Percentiles rank a stretch among this genome's conserved stretches.
Conservation (phyloP, 2,797 vertebrate species). For the Synaphobranchus kaupii region DNA sequence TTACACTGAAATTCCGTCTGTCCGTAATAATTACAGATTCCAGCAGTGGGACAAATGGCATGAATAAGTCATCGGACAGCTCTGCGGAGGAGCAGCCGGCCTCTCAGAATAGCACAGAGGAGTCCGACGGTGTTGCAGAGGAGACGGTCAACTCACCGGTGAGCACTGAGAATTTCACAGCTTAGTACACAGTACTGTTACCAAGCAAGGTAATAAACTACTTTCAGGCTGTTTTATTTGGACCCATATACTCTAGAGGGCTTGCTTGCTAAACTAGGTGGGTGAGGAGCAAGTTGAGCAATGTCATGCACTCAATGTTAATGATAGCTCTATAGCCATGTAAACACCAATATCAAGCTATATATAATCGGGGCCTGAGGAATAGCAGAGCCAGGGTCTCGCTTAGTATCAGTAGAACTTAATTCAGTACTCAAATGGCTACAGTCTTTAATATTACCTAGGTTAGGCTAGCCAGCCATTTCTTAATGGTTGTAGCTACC, state of each 20-base stretch:
- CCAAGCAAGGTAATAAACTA: background rate
- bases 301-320: background rate
- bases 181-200: background rate
- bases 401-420: background rate
- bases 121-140: constrained; percentile 58
- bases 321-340: background rate
- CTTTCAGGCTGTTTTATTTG: background rate
- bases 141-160: constrained; percentile 65
- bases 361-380: background rate
- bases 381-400: background rate
- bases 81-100: constrained; percentile 59
- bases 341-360: background rate
- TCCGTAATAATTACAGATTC: constrained; percentile 73
- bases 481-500: background rate
- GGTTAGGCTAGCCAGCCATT: background rate
- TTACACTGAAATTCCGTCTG: background rate
- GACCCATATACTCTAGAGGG: background rate
- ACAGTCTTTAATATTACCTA: background rate
- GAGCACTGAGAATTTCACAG: constrained; percentile 38
- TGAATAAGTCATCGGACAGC: constrained; percentile 79
- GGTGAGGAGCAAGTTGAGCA: background rate
- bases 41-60: constrained; percentile 92
- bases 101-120: constrained; percentile 76
- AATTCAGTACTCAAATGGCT: background rate
- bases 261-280: background rate